phyloP scores from a whole-genome alignment of 2,113 vertebrate species.

The Chloebia gouldiae region DNA sequence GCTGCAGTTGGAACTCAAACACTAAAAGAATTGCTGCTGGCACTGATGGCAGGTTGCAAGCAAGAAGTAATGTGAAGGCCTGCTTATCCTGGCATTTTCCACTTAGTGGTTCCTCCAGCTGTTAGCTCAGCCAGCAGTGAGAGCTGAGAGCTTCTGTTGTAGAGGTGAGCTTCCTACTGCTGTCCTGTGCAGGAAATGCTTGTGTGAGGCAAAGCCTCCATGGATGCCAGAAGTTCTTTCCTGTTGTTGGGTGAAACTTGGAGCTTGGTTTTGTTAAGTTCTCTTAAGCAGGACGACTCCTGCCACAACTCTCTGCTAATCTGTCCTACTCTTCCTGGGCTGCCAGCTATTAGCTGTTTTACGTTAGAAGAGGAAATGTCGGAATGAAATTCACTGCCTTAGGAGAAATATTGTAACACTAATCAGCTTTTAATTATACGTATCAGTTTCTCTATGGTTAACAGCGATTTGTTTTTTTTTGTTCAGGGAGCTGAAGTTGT shows the following conservation, averaged over 20 bases:
- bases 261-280: background rate
- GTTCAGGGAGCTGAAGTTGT: background rate
- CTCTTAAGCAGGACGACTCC: background rate
- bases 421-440: constrained; percentile 15
- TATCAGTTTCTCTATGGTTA: background rate
- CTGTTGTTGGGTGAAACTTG: background rate
- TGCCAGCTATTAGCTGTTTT: background rate
- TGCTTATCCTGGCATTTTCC: constrained; percentile 5
- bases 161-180: background rate
- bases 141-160: background rate
- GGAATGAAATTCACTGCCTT: background rate
- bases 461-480: background rate
- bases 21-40: background rate
- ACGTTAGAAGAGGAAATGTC: background rate
- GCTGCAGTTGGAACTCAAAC: background rate
- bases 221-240: fast-evolving
- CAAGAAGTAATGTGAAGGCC: background rate
- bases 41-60: background rate
- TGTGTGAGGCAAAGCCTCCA: fast-evolving
- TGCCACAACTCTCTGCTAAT: fast-evolving
- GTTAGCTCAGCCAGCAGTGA: background rate
- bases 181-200: background rate
- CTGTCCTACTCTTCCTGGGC: background rate
- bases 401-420: constrained; percentile 12
- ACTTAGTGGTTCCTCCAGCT: background rate